A percentile compares a stretch with the other conserved stretches of the same genome.
These are phyloP conservation scores for Ennomos quercinarius DNA, from an alignment of 2,888 invertebrate genomes.

Conservation along the genomic window DNA sequence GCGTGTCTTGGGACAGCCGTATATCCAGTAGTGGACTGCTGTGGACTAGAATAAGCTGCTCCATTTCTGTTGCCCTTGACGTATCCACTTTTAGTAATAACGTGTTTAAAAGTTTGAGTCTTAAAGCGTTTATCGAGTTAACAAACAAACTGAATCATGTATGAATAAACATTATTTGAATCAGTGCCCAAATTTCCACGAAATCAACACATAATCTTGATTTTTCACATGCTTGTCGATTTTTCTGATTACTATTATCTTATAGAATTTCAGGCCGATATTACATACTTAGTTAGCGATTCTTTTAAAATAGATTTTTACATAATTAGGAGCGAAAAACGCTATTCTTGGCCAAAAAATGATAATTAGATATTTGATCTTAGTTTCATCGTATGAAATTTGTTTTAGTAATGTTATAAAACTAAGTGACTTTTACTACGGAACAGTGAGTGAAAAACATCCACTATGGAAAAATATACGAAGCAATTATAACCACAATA, in stretches of 20 bases:
- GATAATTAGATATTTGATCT: not conserved
- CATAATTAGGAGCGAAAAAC: conserved; percentile 3
- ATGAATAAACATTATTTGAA: not conserved
- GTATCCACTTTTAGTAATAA: too few relatives aligned
- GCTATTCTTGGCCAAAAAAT: conserved; percentile 14
- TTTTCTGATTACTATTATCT: conserved; percentile 22
- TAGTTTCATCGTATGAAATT: not conserved
- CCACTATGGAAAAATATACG: conserved; percentile 9
- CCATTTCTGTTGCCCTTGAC: too few relatives aligned
- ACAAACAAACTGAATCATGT: too few relatives aligned
- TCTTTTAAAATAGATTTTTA: conserved; percentile 14
- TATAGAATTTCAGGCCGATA: conserved; percentile 8
- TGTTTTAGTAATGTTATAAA: not conserved
- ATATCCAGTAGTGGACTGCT: too few relatives aligned
- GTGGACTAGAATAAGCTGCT: too few relatives aligned
- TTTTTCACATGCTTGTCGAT: too few relatives aligned
- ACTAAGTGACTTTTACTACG: conserved; percentile 13
- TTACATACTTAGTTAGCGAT: conserved; percentile 14
- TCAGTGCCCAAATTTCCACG: too few relatives aligned
- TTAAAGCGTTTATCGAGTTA: too few relatives aligned
- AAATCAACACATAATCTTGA: too few relatives aligned
- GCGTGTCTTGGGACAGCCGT: too few relatives aligned
- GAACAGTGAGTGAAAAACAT: conserved; percentile 22
- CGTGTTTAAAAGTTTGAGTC: too few relatives aligned
- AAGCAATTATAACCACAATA: not conserved